Conservation (phyloP, 2,113 vertebrate genomes). For the Neogobius melanostomus region DNA sequence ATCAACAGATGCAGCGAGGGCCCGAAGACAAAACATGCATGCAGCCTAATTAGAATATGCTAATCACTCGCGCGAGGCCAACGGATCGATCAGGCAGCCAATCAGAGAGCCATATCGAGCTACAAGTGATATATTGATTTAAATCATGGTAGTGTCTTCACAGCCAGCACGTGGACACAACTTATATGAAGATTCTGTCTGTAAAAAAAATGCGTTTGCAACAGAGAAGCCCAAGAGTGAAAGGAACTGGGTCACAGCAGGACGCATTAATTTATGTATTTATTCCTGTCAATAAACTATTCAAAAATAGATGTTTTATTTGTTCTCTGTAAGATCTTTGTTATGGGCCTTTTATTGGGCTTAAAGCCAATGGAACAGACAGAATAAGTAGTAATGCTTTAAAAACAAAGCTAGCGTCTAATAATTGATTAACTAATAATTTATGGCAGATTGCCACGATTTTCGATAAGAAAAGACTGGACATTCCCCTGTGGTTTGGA, state of each 20-base stretch:
- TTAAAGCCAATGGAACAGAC: too few relatives aligned
- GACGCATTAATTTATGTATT: too few relatives aligned
- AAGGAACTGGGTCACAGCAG: too few relatives aligned
- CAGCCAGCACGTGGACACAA: background rate
- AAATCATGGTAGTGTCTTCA: conserved; percentile 3
- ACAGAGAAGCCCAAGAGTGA: too few relatives aligned
- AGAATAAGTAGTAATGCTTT: too few relatives aligned
- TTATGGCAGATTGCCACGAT: background rate
- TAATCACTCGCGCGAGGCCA: conserved; percentile 51
- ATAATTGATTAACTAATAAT: background rate
- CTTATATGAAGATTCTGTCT: background rate
- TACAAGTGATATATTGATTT: conserved; percentile 9
- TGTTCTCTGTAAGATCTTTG: too few relatives aligned
- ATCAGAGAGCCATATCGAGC: conserved; percentile 7
- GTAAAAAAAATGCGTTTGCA: background rate
- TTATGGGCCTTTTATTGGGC: too few relatives aligned
- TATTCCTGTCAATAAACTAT: too few relatives aligned
- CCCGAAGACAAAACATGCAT: conserved; percentile 55
- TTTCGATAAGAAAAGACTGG: background rate
- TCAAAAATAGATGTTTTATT: too few relatives aligned
- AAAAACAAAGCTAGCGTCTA: background rate
- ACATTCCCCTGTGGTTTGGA: background rate
- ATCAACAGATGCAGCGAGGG: conserved; percentile 65
- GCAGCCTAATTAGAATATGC: conserved; percentile 71
- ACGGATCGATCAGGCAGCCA: conserved; percentile 43